Evolutionary conservation across 2,888 invertebrate species (phyloP).

Genomic region (Argyresthia albistria): DNA sequence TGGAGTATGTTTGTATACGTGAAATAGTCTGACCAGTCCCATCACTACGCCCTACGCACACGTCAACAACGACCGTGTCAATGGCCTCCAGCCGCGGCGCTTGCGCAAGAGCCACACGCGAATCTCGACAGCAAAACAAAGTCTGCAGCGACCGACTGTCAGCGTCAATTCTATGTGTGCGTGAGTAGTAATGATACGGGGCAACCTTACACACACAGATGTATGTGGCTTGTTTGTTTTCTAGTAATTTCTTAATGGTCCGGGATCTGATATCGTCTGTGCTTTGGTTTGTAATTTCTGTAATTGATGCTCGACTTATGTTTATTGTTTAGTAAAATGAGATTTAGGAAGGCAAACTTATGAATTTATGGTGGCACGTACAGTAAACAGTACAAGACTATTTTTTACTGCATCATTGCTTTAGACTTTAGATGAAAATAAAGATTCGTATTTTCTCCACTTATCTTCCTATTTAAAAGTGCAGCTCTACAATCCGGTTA

Average conservation of each 20-base stretch:
- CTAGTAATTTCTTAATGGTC: constrained; percentile 17
- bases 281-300: no score
- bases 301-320: no score
- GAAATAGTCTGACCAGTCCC: constrained; percentile 10
- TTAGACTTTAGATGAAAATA: no score
- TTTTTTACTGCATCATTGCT: no score
- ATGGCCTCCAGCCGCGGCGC: constrained; percentile 63
- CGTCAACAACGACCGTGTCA: constrained; percentile 39
- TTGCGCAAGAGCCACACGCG: constrained; percentile 68
- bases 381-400: no score
- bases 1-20: no score
- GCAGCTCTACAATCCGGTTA: constrained; percentile 10
- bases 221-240: constrained; percentile 22
- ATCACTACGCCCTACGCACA: constrained; percentile 28
- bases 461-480: not conserved
- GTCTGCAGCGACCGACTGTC: constrained; percentile 19
- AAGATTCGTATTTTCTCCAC: no score
- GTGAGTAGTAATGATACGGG: constrained; percentile 5
- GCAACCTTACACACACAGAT: constrained; percentile 17
- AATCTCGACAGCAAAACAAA: constrained; percentile 70
- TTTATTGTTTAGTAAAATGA: no score
- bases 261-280: not conserved
- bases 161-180: constrained; percentile 26
- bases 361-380: no score
- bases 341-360: no score